Evolutionary conservation across 2,113 vertebrate genomes (phyloP).

Genomic region (Corythornis vintsioides): DNA sequence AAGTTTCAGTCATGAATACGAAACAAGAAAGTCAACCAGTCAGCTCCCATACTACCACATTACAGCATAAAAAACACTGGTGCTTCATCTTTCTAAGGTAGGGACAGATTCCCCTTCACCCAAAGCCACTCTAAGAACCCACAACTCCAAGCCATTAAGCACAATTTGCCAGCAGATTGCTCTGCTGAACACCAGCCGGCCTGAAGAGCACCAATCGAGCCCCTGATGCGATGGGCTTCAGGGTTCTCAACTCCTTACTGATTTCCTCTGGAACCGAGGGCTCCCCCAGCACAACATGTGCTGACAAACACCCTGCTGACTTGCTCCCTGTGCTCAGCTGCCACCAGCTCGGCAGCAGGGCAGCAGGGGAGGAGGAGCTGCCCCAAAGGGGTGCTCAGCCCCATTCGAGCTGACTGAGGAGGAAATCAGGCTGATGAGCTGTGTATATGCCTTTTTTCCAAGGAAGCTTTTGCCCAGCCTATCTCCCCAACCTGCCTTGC

Average conservation of each 20-base stretch:
- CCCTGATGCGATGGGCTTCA: not conserved
- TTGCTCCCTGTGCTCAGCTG: not conserved
- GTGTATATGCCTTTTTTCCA: not conserved
- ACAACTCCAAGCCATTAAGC: not conserved
- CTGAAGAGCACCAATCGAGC: not conserved
- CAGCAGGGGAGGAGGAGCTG: not conserved
- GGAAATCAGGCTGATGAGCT: not conserved
- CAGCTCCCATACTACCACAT: rapidly evolving
- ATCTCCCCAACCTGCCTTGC: not conserved
- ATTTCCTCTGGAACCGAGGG: not conserved
- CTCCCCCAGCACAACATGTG: not conserved
- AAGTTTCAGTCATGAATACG: not conserved
- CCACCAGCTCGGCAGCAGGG: not conserved
- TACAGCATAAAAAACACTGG: too few relatives aligned
- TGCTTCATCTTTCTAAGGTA: not conserved
- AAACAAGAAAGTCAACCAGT: not conserved
- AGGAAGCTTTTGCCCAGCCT: not conserved
- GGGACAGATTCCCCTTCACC: not conserved
- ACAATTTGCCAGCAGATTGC: not conserved
- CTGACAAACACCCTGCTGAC: not conserved
- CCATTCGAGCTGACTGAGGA: rapidly evolving
- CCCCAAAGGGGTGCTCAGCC: not conserved
- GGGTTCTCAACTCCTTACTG: not conserved
- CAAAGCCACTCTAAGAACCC: not conserved
- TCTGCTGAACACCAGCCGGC: not conserved